Percentiles rank a stretch among this genome's conserved stretches.
phyloP scores from a whole-genome alignment of 2,113 vertebrate species.

The Machaerirhynchus nigripectus region DNA sequence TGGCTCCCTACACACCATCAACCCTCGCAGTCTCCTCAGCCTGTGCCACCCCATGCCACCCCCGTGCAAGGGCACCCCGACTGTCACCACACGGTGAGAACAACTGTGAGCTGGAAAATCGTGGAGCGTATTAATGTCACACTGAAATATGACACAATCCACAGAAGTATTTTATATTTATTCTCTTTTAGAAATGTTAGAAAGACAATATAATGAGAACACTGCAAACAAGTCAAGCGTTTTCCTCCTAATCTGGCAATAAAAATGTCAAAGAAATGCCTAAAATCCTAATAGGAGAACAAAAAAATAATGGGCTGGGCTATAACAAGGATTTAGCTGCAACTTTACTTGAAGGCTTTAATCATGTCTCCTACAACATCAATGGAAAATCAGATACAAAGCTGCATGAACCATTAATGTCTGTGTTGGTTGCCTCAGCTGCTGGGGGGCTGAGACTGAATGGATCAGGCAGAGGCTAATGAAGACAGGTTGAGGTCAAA shows the following conservation, averaged over 20 bases:
- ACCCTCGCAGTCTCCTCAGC: neutral
- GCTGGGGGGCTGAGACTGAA: neutral
- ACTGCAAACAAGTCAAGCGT: slow-evolving; percentile 71
- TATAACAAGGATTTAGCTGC: slow-evolving; percentile 42
- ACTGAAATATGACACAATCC: slow-evolving; percentile 68
- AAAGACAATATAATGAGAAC: slow-evolving; percentile 77
- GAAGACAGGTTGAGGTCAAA: neutral
- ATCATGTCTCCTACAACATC: neutral
- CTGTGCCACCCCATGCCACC: neutral
- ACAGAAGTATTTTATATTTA: slow-evolving; percentile 72
- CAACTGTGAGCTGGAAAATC: slow-evolving; percentile 59
- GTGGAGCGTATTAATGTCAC: slow-evolving; percentile 61
- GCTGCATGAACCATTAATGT: neutral
- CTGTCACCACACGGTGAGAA: slow-evolving; percentile 62
- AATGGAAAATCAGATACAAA: slow-evolving; percentile 13
- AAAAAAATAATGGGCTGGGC: slow-evolving; percentile 34
- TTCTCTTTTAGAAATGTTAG: slow-evolving; percentile 75
- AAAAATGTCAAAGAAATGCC: slow-evolving; percentile 67
- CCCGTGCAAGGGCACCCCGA: neutral
- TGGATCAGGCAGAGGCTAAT: neutral
- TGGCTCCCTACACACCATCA: neutral
- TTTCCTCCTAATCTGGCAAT: slow-evolving; percentile 75
- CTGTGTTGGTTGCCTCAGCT: neutral
- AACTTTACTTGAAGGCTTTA: slow-evolving; percentile 33
- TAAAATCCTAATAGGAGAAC: slow-evolving; percentile 58